phyloP scores from a whole-genome alignment of 2,797 vertebrate species.

The Choloepus didactylus region DNA sequence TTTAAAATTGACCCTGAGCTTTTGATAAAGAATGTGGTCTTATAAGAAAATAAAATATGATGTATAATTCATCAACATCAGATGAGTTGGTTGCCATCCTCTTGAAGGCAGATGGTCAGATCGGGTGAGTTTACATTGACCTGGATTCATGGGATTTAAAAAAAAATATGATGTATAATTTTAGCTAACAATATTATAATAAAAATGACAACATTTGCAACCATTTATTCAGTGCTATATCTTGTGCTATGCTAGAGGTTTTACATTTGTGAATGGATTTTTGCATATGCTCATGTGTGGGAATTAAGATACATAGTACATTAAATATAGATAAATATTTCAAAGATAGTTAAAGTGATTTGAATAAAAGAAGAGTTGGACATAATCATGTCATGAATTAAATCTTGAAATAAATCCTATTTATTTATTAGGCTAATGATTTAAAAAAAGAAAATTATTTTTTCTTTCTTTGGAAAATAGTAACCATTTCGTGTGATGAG shows the following conservation, averaged over 20 bases:
- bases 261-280: background rate
- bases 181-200: background rate
- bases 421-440: background rate
- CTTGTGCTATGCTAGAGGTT: background rate
- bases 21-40: background rate
- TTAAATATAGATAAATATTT: background rate
- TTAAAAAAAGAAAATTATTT: background rate
- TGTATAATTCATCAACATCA: background rate
- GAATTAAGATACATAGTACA: background rate
- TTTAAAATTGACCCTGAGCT: slow-evolving; percentile 49
- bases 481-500: slow-evolving; percentile 2
- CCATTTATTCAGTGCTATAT: background rate
- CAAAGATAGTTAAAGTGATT: background rate
- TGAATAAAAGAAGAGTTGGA: background rate
- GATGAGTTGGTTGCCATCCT: too few relatives aligned
- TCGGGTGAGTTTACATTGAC: too few relatives aligned
- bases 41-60: slow-evolving; percentile 12
- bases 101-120: too few relatives aligned
- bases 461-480: background rate
- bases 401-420: background rate
- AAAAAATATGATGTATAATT: background rate
- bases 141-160: background rate
- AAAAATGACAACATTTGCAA: background rate
- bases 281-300: background rate
- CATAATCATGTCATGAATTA: background rate